A percentile compares a stretch with the other conserved stretches of the same genome.
These are phyloP conservation scores for Pseudocheirus occidentalis DNA, from an alignment of 2,797 vertebrate genomes.

Conservation along the genomic window DNA sequence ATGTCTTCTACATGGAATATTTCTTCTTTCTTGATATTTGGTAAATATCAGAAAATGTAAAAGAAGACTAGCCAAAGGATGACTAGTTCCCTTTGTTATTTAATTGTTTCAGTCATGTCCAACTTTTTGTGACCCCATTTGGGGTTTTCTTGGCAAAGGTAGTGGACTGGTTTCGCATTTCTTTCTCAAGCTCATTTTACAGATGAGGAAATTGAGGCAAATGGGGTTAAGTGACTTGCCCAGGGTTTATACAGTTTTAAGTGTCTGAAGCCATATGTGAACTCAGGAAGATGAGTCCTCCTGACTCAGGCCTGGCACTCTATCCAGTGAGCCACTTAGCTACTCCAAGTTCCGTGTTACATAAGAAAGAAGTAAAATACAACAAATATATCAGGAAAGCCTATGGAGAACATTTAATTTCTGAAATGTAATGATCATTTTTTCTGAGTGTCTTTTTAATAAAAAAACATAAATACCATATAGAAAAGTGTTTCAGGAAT, in stretches of 20 bases:
- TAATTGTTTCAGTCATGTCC: background rate
- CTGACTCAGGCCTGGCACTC: background rate
- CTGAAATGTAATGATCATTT: background rate
- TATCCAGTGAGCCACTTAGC: background rate
- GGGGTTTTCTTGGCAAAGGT: background rate
- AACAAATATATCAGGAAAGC: background rate
- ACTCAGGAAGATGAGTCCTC: background rate
- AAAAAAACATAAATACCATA: background rate
- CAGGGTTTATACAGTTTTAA: background rate
- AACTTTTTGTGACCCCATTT: background rate
- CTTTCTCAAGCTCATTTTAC: background rate
- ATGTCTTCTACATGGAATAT: background rate
- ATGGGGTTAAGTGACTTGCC: background rate
- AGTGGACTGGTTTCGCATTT: background rate
- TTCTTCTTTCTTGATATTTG: background rate
- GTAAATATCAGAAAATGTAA: background rate
- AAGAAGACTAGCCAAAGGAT: background rate
- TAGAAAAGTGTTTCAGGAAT: background rate
- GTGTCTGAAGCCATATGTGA: background rate
- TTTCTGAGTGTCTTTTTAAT: background rate
- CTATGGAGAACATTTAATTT: background rate
- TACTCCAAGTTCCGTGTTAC: background rate
- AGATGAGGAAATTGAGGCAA: background rate
- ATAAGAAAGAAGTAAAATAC: background rate
- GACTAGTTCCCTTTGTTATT: background rate